phyloP scores from a whole-genome alignment of 2,113 vertebrate species.

The Megaptera novaeangliae region DNA sequence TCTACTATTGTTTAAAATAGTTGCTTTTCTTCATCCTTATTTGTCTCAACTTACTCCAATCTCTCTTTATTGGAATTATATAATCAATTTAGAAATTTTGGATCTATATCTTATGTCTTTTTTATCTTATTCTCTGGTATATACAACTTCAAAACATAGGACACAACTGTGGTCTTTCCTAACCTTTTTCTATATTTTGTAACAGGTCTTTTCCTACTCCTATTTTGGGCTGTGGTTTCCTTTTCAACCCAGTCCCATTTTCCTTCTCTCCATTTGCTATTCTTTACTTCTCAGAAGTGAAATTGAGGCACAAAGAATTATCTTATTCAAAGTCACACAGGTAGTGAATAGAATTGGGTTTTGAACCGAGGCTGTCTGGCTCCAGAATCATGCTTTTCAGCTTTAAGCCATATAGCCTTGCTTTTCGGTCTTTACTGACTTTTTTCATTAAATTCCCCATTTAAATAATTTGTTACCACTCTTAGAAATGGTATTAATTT shows the following conservation, averaged over 20 bases:
- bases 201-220: not conserved
- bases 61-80: not conserved
- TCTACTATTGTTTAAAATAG: not conserved
- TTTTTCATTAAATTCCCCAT: not conserved
- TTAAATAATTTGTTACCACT: not conserved
- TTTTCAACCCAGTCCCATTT: not conserved
- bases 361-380: not conserved
- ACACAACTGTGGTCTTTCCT: not conserved
- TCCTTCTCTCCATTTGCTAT: not conserved
- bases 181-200: not conserved
- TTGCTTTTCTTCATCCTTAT: not conserved
- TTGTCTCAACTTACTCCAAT: not conserved
- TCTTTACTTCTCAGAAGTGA: not conserved
- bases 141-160: not conserved
- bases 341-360: not conserved
- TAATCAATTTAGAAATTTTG: not conserved
- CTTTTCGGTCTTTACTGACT: not conserved
- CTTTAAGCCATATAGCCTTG: not conserved
- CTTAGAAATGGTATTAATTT: not conserved
- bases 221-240: not conserved
- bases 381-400: not conserved
- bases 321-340: not conserved
- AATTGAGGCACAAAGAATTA: not conserved
- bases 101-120: not conserved
- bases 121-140: not conserved